Base-by-base conservation (phyloP, 37 sponge, comb jelly and placozoan genomes). In the Ianthella basta region DNA sequence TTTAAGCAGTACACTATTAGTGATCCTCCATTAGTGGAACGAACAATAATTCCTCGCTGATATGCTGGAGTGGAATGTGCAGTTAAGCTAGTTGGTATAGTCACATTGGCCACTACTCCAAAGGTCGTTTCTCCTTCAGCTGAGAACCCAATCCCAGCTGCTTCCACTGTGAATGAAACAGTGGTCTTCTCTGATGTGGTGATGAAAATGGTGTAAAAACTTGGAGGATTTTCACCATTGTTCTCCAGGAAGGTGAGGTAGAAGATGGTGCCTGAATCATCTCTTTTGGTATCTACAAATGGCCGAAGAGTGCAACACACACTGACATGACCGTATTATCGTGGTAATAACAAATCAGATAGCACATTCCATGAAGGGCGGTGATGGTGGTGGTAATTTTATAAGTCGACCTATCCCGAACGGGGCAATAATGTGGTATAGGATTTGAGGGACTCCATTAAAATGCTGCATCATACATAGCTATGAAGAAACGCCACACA, bases 1-100 rank as follows among this genome's bases (percentile, higher is more conserved):
- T 84, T 84, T 20, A 84, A 30, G 30, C 85, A 84, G 56, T 60
- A 65, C 32, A 89, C 80, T 23, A 68, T 78, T 14, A 83, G 40
- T 21, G 53, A n/a, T 53, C 24, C 37, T 24, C 78, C 53, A 19
- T 41, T 44, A 4, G n/a, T 20, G 15, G 78, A 32, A 18, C 40
- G 44, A n/a, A 75, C 78, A 32, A 41, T 40, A 3, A 75, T 50
- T 10, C 41, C 40, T 1, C 78, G 44, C 64, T 61, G 64, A 12
- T 61, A 61, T 61, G 64, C 13, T 10, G 24, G 64, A 29, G 29
- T n/a, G 8, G 70, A 69, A 30, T 6, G 3, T 30, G 29, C 34
- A 35, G 70, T 69, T 16, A 69, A 30, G 34, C 15, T 34, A 6
- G 70, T 30, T 33, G 70, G 70, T 32, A 69, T 69, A 35, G 18